Base-by-base conservation (phyloP, 2,113 vertebrate genomes). In the Passer domesticus region DNA sequence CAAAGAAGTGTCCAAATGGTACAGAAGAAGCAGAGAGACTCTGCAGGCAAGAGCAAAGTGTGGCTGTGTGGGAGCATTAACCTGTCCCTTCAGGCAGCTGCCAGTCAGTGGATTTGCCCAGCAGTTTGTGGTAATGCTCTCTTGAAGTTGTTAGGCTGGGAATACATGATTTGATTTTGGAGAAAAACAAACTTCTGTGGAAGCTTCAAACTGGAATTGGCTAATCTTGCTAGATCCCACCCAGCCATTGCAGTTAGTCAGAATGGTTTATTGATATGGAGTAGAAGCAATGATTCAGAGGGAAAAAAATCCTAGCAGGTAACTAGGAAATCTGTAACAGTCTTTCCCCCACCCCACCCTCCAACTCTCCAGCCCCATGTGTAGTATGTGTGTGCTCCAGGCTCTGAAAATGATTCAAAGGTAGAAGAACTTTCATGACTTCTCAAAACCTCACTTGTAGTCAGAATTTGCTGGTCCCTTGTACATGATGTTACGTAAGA, bases 281-380 rank as follows among this genome's bases (percentile, higher is more conserved):
- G 15, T 25, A 63, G 13, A 72, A 80, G 35, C 27, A 75, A 3
- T 62, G 52, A 58, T 67, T 80, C 13, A 22, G 56, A 72, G 27
- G 43, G 18, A 12, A 63, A 83, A 78, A 72, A 58, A 10, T 18
- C 43, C 23, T 67, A 49, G 31, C 19, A 28, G 33, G 23, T 62
- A 66, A 44, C 21, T 47, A 52, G 47, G 50, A 83, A 76, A 59
- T 75, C 15, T 63, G 17, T 68, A 37, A n/a, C 24, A 41, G 13
- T 41, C 37, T 63, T 56, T 11, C 2, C 3, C 13, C 3, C 1
- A 3, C 4, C 2, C 8, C 15, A 37, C 4, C 9, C 19, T 59
- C 53, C 39, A 46, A 7, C 23, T 46, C 20, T 33, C 20, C 25
- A 43, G 7, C n/a, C 53, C 16, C 15, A 4, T 27, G 13, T 60